Evolutionary conservation across 1,140 invertebrate species (phyloP).

Genomic region (Dendrolimus kikuchii): DNA sequence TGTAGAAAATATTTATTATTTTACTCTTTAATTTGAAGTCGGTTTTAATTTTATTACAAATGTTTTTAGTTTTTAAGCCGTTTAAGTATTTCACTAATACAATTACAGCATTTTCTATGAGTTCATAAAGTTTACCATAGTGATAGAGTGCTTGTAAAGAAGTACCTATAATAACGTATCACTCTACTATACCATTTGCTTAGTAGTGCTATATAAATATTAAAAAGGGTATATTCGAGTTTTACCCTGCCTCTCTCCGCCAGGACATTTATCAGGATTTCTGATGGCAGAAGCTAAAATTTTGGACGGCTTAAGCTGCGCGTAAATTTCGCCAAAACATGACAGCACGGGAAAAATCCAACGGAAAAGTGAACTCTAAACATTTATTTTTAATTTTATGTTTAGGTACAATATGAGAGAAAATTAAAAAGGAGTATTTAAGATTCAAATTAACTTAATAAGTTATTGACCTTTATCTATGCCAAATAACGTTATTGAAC

Average conservation of each 20-base stretch:
- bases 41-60: no score
- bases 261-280: conserved; percentile 70
- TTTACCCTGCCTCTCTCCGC: conserved; percentile 43
- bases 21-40: no score
- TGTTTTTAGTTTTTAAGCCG: no score
- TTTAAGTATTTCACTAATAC: no score
- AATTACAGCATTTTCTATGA: no score
- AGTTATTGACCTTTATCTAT: no score
- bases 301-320: conserved; percentile 71
- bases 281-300: conserved; percentile 71
- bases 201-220: conserved; percentile 34
- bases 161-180: no score
- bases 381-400: conserved; percentile 23
- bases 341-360: conserved; percentile 64
- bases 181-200: conserved; percentile 13
- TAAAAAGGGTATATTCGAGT: conserved; percentile 42
- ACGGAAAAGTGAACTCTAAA: conserved; percentile 44
- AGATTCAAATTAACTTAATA: no score
- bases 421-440: background rate
- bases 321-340: conserved; percentile 72
- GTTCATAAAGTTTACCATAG: no score
- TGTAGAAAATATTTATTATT: no score
- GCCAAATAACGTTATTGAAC: no score
- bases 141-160: no score
- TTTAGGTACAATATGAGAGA: background rate